Percentiles rank a stretch among this genome's conserved stretches.
phyloP scores from a whole-genome alignment of 37 sponge, comb jelly and placozoan genomes.

The Aplysina aerophoba region DNA sequence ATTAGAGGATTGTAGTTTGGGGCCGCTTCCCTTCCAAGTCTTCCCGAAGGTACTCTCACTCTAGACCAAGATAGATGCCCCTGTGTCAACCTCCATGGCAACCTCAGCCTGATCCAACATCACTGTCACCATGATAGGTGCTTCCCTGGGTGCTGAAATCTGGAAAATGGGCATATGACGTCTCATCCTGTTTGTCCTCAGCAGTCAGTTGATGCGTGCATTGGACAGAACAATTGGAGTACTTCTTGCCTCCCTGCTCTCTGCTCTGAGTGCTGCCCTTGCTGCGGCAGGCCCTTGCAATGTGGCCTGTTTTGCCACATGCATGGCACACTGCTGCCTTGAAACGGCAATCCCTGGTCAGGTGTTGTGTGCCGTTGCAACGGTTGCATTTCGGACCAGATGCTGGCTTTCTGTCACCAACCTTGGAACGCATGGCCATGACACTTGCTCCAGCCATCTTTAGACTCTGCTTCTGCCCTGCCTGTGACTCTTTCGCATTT shows the following conservation, averaged over 20 bases:
- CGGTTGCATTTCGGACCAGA: neutral
- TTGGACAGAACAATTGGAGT: too few relatives aligned
- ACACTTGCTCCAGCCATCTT: neutral
- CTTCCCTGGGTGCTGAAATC: neutral
- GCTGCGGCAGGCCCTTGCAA: neutral
- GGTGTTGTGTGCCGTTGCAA: constrained; percentile 9
- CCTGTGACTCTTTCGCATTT: constrained; percentile 19
- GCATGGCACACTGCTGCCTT: neutral
- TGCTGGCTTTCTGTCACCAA: neutral
- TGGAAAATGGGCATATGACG: neutral
- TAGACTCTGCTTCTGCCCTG: neutral
- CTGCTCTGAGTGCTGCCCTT: neutral
- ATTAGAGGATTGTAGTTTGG: neutral
- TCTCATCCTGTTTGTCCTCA: constrained; percentile 1
- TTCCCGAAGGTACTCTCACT: neutral
- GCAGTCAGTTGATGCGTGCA: neutral
- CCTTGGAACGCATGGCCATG: neutral
- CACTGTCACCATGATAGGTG: neutral
- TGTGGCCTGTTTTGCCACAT: neutral
- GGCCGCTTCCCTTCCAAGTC: neutral
- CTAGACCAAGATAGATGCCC: neutral
- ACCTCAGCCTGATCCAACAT: neutral
- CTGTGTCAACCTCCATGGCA: constrained; percentile 37
- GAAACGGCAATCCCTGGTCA: neutral
- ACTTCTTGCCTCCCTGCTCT: neutral